Conservation (phyloP, 2,888 invertebrate species). For the Polia nebulosa region DNA sequence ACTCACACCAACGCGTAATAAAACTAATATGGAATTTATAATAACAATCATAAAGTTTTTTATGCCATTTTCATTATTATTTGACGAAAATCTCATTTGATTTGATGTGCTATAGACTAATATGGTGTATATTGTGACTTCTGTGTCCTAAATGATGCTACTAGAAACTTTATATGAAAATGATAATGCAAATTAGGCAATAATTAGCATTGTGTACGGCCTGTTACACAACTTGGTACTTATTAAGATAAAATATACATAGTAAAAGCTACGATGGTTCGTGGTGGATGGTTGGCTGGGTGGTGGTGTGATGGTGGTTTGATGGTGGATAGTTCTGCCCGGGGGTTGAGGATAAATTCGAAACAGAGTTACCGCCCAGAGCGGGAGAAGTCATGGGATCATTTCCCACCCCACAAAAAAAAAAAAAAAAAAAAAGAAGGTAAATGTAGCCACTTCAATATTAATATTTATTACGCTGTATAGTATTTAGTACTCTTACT, state of each 20-base stretch:
- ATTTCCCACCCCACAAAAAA: too few species aligned
- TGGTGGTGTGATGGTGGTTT: too few species aligned
- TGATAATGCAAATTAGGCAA: constrained; percentile 29
- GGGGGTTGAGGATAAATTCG: too few species aligned
- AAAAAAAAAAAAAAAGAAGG: too few species aligned
- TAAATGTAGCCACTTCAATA: too few species aligned
- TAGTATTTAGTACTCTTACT: too few species aligned
- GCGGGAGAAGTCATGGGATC: too few species aligned
- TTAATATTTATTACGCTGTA: too few species aligned
- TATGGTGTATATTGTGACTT: constrained; percentile 23
- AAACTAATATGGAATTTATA: constrained; percentile 40
- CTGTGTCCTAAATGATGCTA: constrained; percentile 31
- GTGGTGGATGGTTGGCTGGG: too few species aligned
- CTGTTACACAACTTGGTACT: constrained; percentile 14
- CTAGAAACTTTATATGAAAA: constrained; percentile 15
- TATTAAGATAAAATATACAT: constrained; percentile 8
- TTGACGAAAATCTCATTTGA: constrained; percentile 15
- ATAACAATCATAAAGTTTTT: constrained; percentile 34
- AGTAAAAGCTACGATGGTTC: neutral
- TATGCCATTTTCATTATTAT: constrained; percentile 27
- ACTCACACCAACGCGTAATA: constrained; percentile 60
- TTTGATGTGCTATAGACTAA: constrained; percentile 12
- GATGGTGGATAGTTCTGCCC: too few species aligned
- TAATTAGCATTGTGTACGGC: too few species aligned
- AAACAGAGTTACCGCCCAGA: too few species aligned